phyloP scores from a whole-genome alignment of 2,113 vertebrate genomes.

The Nymphicus hollandicus region DNA sequence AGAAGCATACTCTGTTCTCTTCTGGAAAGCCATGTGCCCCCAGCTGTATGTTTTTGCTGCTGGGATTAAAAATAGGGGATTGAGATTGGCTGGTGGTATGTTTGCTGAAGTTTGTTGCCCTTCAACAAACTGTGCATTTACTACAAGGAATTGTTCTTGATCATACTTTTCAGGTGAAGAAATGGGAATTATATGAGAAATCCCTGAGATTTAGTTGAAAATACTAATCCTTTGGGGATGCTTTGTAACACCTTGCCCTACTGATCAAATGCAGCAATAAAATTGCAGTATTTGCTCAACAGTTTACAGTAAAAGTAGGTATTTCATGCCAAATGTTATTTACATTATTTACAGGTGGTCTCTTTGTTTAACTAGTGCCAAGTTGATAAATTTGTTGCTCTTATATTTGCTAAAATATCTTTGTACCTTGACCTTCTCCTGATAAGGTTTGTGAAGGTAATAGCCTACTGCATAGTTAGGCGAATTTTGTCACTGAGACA shows the following conservation, averaged over 20 bases:
- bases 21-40: not conserved
- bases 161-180: not conserved
- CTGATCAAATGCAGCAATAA: not conserved
- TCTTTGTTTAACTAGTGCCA: not conserved
- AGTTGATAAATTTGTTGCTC: not conserved
- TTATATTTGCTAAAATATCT: not conserved
- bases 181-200: not conserved
- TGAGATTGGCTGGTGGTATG: fast-evolving
- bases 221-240: not conserved
- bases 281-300: not conserved
- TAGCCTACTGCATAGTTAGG: not conserved
- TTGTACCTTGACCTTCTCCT: not conserved
- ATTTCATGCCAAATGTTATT: not conserved
- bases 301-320: not conserved
- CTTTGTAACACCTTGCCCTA: not conserved
- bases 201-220: not conserved
- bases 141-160: not conserved
- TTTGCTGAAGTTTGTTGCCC: not conserved
- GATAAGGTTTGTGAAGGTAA: not conserved
- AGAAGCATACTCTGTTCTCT: fast-evolving
- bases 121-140: not conserved
- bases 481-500: not conserved
- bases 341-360: not conserved
- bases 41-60: not conserved
- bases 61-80: not conserved